Evolutionary conservation across 2,797 vertebrate genomes (phyloP), one percentile per base, ranked within the genome.

Genomic region (Phalloptychus januarius): DNA sequence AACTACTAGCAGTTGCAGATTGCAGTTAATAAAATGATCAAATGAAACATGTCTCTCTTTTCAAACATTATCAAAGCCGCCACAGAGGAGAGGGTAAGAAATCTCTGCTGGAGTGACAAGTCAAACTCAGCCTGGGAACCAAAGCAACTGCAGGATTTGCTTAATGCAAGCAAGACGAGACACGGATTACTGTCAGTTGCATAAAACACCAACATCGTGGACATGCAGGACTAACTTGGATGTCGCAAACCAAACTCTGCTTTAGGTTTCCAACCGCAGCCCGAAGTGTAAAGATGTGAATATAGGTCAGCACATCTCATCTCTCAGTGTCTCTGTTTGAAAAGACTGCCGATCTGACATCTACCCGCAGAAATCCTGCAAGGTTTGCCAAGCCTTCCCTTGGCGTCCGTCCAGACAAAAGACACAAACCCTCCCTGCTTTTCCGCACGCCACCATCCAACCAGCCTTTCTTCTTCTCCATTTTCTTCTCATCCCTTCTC

Each of bases 341-440:
- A 87, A 88, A 79, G 61, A 45, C 81, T 75, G 54, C 77, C 79
- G 81, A 84, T 72, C 86, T 78, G 83, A 85, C 74, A 44, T 89
- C 83, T 44, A 79, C 82, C 88, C 87, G 48, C 89, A 89, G 80
- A 87, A 85, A 85, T 88, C 82, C 58, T 28, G 3, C 77, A 20
- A 11, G 72, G 82, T 82, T 80, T 90, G 83, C 87, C 89, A 92
- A 90, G 83, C 89, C 80, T 85, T 83, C 76, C 69, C 38, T 52
- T 91, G 87, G 84, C 87, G 38, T 23, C 40, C 25, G 3, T 81
- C 82, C 85, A 89, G 71, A 74, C 72, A 63, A 46, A 79, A 52
- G 80, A 48, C 69, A 72, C 42, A 79, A 85, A 74, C 72, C 77
- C 80, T 72, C 81, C 79, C 79, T 80, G 72, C 82, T 73, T 81